Conservation (phyloP, 2,888 invertebrate species). For the Synanthedon formicaeformis region DNA sequence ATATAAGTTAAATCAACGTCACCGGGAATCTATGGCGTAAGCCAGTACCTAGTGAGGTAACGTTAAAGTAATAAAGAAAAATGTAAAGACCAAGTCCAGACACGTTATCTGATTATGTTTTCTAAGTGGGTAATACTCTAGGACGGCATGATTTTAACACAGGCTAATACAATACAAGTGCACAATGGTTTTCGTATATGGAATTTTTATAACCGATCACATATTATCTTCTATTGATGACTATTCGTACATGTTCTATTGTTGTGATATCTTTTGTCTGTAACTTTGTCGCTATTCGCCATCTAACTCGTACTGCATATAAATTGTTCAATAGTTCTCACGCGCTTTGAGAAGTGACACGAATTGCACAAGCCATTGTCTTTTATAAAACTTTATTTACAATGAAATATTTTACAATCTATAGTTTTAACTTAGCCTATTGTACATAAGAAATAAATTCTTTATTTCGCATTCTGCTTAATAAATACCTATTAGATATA, state of each 20-base stretch:
- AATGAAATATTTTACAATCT: slow-evolving; percentile 64
- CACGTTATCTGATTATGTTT: too few species aligned
- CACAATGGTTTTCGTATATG: too few species aligned
- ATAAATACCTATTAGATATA: slow-evolving; percentile 17
- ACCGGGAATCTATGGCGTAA: too few species aligned
- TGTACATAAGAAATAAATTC: slow-evolving; percentile 30
- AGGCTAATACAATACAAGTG: too few species aligned
- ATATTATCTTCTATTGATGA: too few species aligned
- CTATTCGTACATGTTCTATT: neutral
- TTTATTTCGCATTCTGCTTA: slow-evolving; percentile 13
- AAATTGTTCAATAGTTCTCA: slow-evolving; percentile 21
- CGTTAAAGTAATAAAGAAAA: too few species aligned
- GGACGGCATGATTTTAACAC: too few species aligned
- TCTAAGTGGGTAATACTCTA: too few species aligned
- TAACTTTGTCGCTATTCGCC: neutral
- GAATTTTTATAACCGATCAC: too few species aligned
- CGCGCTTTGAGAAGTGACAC: slow-evolving; percentile 36
- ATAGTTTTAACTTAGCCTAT: slow-evolving; percentile 49
- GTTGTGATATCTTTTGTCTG: neutral
- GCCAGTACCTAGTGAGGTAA: too few species aligned
- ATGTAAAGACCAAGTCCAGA: too few species aligned
- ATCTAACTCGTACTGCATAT: neutral
- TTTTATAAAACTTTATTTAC: slow-evolving; percentile 65
- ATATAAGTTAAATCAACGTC: too few species aligned
- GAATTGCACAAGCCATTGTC: slow-evolving; percentile 40